A percentile compares a stretch with the other conserved stretches of the same genome.
These are phyloP conservation scores for Odontocerum albicorne DNA, from an alignment of 2,888 invertebrate species.

Conservation along the genomic window DNA sequence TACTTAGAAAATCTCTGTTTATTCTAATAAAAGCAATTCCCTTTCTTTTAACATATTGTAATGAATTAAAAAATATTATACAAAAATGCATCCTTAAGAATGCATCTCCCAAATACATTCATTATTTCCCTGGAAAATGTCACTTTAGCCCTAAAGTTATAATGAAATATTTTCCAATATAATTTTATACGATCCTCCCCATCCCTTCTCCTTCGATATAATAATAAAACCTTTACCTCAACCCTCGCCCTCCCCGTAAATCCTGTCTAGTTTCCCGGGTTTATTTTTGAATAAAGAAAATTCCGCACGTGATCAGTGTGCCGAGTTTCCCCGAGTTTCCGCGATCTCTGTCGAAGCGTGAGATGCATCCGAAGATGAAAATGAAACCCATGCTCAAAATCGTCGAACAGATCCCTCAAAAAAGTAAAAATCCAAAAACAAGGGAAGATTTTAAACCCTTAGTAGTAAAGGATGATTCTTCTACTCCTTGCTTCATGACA, in stretches of 20 bases:
- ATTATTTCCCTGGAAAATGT: no score
- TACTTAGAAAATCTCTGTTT: no score
- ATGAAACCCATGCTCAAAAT: not conserved
- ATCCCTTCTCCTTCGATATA: constrained; percentile 17
- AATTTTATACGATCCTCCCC: constrained; percentile 11
- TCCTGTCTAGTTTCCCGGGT: constrained; percentile 13
- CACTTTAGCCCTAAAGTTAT: constrained; percentile 3
- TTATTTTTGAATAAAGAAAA: constrained; percentile 21
- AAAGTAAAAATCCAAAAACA: no score
- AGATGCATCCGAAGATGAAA: constrained; percentile 7
- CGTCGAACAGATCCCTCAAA: no score
- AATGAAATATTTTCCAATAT: constrained; percentile 19
- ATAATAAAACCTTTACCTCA: constrained; percentile 9
- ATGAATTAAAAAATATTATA: no score
- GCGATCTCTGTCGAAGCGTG: constrained; percentile 19
- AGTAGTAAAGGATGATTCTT: not conserved
- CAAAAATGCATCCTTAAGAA: no score
- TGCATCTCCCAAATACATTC: no score
- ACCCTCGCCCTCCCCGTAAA: constrained; percentile 1
- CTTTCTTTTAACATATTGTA: not conserved
- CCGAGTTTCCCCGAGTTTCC: constrained; percentile 13
- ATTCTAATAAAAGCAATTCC: no score
- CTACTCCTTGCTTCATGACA: not conserved
- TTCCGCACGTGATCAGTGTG: constrained; percentile 26
- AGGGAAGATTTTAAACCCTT: no score